A percentile compares a stretch with the other conserved stretches of the same genome.
phyloP scores from a whole-genome alignment of 1,140 invertebrate species.

The Tyrophagus putrescentiae region DNA sequence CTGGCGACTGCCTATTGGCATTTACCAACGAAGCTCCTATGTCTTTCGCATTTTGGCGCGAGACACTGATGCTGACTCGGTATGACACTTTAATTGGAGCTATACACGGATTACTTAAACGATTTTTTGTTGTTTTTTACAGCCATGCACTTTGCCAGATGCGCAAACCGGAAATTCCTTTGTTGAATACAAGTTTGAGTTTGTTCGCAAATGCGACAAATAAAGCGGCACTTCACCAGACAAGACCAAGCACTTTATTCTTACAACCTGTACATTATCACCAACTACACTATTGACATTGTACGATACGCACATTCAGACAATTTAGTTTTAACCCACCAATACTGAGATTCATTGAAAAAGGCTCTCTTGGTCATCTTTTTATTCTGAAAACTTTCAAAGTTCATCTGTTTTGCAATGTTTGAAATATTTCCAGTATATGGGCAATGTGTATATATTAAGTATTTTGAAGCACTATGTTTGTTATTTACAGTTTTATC shows the following conservation, averaged over 20 bases:
- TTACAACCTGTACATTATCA: too few relatives aligned
- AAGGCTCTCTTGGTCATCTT: too few relatives aligned
- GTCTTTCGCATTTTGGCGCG: conserved; percentile 25
- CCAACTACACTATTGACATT: neutral
- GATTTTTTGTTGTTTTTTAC: conserved; percentile 2
- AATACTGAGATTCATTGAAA: too few relatives aligned
- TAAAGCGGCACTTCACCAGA: neutral
- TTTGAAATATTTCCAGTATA: too few relatives aligned
- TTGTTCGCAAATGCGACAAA: conserved; percentile 26
- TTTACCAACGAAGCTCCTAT: conserved; percentile 26
- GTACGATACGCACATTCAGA: neutral
- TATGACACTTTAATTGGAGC: conserved; percentile 20
- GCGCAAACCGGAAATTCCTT: conserved; percentile 24
- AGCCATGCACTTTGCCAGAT: conserved; percentile 24
- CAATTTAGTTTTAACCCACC: too few relatives aligned
- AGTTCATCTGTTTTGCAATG: too few relatives aligned
- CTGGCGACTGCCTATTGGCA: conserved; percentile 26
- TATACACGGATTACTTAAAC: neutral
- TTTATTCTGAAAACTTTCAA: too few relatives aligned
- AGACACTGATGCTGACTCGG: conserved; percentile 23
- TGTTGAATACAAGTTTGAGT: conserved; percentile 25
- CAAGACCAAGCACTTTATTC: too few relatives aligned
- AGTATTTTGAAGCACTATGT: too few relatives aligned
- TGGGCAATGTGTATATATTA: too few relatives aligned
- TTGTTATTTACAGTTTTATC: too few relatives aligned